Base-by-base conservation (phyloP, 1,140 invertebrate genomes). In the Bilobella aurantiaca region DNA sequence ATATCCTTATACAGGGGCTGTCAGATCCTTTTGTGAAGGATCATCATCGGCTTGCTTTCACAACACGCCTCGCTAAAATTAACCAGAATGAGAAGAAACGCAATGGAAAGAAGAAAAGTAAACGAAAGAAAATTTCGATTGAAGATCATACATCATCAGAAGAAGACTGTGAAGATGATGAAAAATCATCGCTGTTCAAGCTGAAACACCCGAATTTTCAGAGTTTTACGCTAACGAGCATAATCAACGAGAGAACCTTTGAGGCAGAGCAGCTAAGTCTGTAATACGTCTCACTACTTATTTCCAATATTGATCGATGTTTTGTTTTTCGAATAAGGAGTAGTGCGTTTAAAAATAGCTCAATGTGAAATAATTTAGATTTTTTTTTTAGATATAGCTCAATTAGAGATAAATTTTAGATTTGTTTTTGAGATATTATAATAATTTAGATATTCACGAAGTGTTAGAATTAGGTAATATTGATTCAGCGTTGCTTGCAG, bases 131-230 rank as follows among this genome's bases (percentile, higher is more conserved):
- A 28, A 3, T 2, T 28, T 21, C 12, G 8, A 37, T 18, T 3
- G 21, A 27, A 12, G 30, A 12, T 37, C 12, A 46, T 3, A 21
- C 21, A 32, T 21, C 18, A 8, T 12, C 47, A 31, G 57, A 46
- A 14, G 30, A 32, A 3, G 65, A 66, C 8, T 23, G 2, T 18
- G 60, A 67, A 34, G 18, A n/a, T 2, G 64, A 65, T 27, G 2
- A 5, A 25, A 34, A 16, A 28, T n/a, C 3, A 29, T 18, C 34
- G 1, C 30, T 53, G 30, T 28, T 58, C 49, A 23, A 3, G 53
- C 30, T 21, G 27, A 18, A 21, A 60, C 64, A 62, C 68, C 75
- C 42, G 74, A 77, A 59, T 62, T n/a, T 42, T 8, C 8, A 42
- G n/a, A 42, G 8, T 42, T 42, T 42, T 42, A n/a, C n/a, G 37